These are phyloP conservation scores for Saccopteryx leptura DNA, from an alignment of 2,113 vertebrate genomes.

Conservation along the genomic window DNA sequence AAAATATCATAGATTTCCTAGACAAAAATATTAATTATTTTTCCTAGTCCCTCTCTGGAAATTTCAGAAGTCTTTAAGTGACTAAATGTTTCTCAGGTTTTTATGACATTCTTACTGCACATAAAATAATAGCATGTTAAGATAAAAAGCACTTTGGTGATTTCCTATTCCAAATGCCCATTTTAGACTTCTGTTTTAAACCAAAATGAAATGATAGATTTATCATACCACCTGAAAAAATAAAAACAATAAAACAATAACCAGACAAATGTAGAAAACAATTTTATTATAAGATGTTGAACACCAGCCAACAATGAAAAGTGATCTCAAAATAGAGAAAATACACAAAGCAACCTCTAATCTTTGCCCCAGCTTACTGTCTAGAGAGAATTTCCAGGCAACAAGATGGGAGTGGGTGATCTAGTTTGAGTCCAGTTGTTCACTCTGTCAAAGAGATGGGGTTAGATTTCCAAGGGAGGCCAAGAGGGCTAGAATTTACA, in stretches of 20 bases:
- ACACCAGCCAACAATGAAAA: not conserved
- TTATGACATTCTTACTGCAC: not conserved
- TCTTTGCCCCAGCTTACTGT: not conserved
- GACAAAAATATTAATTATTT: constrained; percentile 2
- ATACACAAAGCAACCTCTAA: not conserved
- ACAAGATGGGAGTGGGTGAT: not conserved
- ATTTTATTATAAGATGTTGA: not conserved
- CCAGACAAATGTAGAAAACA: not conserved
- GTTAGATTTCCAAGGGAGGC: not conserved
- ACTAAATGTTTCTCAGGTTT: not conserved
- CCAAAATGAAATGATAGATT: not conserved
- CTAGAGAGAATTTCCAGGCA: not conserved
- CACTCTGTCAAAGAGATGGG: not conserved
- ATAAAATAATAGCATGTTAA: not conserved
- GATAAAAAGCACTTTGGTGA: not conserved
- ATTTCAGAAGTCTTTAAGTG: not conserved
- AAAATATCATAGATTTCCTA: not conserved
- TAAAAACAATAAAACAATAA: not conserved
- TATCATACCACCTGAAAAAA: not conserved
- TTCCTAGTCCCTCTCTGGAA: not conserved
- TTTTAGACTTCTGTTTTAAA: not conserved
- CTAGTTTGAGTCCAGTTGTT: not conserved
- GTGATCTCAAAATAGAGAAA: not conserved
- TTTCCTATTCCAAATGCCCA: not conserved
- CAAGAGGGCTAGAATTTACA: not conserved